Base-by-base conservation (phyloP, 2,888 invertebrate genomes). In the Amitus sp. region DNA sequence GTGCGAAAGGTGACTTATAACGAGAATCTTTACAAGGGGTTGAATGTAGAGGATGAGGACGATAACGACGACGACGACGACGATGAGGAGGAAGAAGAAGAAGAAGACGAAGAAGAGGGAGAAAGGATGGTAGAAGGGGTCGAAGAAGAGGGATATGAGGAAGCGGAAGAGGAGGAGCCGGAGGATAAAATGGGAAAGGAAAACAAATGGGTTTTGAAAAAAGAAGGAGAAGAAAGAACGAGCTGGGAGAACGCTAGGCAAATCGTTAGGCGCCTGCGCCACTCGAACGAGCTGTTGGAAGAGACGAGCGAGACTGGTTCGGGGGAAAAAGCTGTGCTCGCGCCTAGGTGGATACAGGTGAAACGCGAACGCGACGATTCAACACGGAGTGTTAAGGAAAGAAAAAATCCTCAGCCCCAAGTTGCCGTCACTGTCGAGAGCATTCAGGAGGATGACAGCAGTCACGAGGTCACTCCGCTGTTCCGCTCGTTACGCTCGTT, bases 181-280 rank as follows among this genome's bases (percentile, higher is more conserved):
- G 33, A 85, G 84, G 39, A 39, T 7, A 86, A 86, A 84, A 83
- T 84, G 85, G 17, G 27, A 39, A 37, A 54, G 13, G 48, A 52
- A 39, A 40, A 43, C 12, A 49, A 48, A 12, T 40, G 40, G 54
- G 47, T 46, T 43, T 47, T 39, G 37, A 47, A 47, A 3, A 30
- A 50, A 30, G 40, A 9, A 27, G 47, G 47, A 42, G 34, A 40
- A 47, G 28, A 40, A 27, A 33, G 20, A 43, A 67, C 68, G 65
- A 63, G 63, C 62, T 55, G 39, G 52, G 66, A 62, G 68, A n/a
- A 70, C 68, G 69, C 72, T 73, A 72, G 71, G 70, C 70, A 68
- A 62, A 49, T 39, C 27, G 62, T 58, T 33, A 54, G 67, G 73
- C 76, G 76, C 79, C 72, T 70, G 78, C 78, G 77, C 60, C 74